Conservation (phyloP, 2,888 invertebrate species). For the Drosophila melanocephala region DNA sequence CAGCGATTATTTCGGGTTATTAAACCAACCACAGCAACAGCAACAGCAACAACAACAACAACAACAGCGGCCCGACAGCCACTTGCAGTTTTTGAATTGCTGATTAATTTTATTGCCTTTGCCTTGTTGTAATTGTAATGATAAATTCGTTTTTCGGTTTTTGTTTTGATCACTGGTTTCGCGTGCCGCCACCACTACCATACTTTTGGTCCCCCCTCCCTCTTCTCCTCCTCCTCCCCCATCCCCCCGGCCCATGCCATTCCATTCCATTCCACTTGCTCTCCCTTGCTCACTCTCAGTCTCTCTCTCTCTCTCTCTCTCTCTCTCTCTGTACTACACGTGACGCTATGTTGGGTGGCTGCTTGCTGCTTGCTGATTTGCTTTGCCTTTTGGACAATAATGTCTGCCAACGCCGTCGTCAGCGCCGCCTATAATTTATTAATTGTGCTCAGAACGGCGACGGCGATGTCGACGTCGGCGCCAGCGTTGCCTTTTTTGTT, state of each 20-base stretch:
- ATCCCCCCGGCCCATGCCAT: neutral
- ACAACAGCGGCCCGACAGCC: constrained; percentile 55
- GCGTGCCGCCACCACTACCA: constrained; percentile 52
- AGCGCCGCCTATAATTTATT: constrained; percentile 74
- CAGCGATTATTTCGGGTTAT: constrained; percentile 79
- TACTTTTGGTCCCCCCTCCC: neutral
- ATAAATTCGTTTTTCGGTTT: constrained; percentile 81
- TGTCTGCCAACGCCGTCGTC: constrained; percentile 64
- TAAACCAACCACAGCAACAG: constrained; percentile 72
- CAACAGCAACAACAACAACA: constrained; percentile 25
- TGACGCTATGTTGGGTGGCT: constrained; percentile 69
- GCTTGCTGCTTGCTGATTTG: constrained; percentile 48
- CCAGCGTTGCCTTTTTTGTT: constrained; percentile 64
- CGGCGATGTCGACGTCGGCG: constrained; percentile 23
- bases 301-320: constrained; percentile 1
- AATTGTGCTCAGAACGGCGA: constrained; percentile 71
- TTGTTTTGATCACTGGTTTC: constrained; percentile 78
- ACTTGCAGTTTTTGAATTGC: constrained; percentile 82
- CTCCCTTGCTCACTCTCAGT: constrained; percentile 2
- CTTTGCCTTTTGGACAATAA: constrained; percentile 70
- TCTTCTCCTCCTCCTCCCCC: neutral
- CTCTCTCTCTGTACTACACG: constrained; percentile 52
- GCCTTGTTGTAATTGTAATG: constrained; percentile 78
- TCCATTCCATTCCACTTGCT: constrained; percentile 9
- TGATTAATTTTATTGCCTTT: constrained; percentile 79